Evolutionary conservation across 2,113 vertebrate genomes (phyloP), one percentile per base, ranked within the genome.

Genomic region (Anthoscopus minutus): DNA sequence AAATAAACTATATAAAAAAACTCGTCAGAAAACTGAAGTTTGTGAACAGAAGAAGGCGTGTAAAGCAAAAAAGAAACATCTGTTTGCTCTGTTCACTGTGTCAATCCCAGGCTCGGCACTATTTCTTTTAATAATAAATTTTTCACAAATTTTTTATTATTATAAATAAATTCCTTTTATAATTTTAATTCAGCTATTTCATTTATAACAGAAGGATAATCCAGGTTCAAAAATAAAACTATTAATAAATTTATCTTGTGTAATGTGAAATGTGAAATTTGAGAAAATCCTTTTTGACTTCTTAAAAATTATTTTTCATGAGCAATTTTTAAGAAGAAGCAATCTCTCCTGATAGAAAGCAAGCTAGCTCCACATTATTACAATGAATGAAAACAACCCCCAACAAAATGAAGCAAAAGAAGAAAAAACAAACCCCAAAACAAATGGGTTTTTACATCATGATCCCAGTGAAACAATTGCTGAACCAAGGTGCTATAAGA

Each of bases 331-430:
- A 79, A 79, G 38, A 13, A n/a, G 27, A 42, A 92, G 20, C 0
- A 0, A 15, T 44, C 3, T 56, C 17, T 70, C 11, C 18, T 73
- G 23, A 51, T 10, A 50, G 25, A 88, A 79, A 30, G 9, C 33
- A 69, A 15, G 8, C 14, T 66, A 64, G 5, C 22, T 81, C 16
- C 9, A 66, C 20, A 15, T 50, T 58, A 78, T 81, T 54, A 8
- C 9, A 77, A 33, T 7, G 44, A 24, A 60, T 4, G 47, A 62
- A 91, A 89, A 38, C 10, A 0, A 0, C 3, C 5, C 21, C 42
- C 19, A 77, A 42, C 4, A 47, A 65, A n/a, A 40, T 0, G 0
- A 65, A 33, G 15, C 3, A 16, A 37, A 66, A 33, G 23, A 9
- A 13, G 2, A 3, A 4, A 42, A 44, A 58, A 3, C 2, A 60